Evolutionary conservation across 2,797 vertebrate species (phyloP).

Genomic region (Sebastes variabilis): DNA sequence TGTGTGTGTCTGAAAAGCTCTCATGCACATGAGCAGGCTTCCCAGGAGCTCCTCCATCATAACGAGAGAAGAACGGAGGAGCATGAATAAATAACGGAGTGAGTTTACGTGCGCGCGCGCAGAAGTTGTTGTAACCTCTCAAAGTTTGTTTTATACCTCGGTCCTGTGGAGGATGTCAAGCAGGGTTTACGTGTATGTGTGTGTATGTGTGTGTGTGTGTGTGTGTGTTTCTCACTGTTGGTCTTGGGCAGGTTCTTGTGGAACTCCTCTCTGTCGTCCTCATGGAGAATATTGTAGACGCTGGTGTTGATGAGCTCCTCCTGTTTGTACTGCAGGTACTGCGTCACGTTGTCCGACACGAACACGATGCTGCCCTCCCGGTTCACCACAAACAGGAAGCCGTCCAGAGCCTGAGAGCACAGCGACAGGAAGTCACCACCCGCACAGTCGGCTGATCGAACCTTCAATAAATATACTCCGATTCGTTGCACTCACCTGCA

Average conservation of each 20-base stretch:
- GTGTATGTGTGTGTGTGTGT: conserved; percentile 17
- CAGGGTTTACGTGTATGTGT: conserved; percentile 1
- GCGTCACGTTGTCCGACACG: conserved; percentile 97
- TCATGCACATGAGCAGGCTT: conserved; percentile 55
- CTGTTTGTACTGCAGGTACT: conserved; percentile 97
- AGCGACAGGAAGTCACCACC: conserved; percentile 18
- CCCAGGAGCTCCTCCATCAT: conserved; percentile 72
- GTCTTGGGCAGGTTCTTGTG: conserved; percentile 96
- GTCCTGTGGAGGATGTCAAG: conserved; percentile 42
- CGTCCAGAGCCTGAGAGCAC: conserved; percentile 89
- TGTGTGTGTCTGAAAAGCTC: conserved; percentile 64
- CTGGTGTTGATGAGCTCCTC: conserved; percentile 97
- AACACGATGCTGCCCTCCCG: conserved; percentile 97
- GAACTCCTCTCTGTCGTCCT: conserved; percentile 95
- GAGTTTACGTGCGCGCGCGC: conserved; percentile 12
- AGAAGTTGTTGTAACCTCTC: conserved; percentile 54
- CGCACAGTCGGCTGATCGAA: background rate
- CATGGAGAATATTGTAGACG: conserved; percentile 94
- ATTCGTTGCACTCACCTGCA: conserved; percentile 84
- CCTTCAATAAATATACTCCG: background rate
- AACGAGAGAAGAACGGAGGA: conserved; percentile 35
- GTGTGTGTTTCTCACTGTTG: conserved; percentile 82
- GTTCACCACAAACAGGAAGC: conserved; percentile 98
- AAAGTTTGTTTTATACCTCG: conserved; percentile 42
- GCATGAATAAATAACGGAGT: conserved; percentile 63